Evolutionary conservation across 1,140 invertebrate genomes (phyloP).

Genomic region (Mya arenaria): DNA sequence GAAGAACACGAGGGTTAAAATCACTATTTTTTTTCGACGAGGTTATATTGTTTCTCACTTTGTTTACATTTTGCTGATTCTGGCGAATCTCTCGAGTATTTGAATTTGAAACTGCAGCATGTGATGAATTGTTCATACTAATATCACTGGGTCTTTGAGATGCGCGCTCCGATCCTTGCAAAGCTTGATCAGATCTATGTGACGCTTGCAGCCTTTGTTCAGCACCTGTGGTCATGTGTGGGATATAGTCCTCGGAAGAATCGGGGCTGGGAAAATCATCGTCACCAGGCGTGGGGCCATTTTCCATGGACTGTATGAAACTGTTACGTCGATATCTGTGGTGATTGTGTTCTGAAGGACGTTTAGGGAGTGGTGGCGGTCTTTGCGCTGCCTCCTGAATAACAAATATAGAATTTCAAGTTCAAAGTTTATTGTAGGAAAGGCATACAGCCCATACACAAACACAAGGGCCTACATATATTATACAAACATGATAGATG

Average conservation of each 20-base stretch:
- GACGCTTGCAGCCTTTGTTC: background rate
- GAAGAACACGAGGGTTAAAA: conserved; percentile 20
- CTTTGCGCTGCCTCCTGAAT: conserved; percentile 50
- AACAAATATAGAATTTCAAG: conserved; percentile 7
- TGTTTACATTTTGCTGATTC: conserved; percentile 36
- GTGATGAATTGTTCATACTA: conserved; percentile 10
- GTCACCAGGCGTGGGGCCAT: conserved; percentile 49
- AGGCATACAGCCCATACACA: too few relatives aligned
- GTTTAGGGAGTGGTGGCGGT: conserved; percentile 50
- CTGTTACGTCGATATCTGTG: conserved; percentile 71
- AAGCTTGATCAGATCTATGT: conserved; percentile 11
- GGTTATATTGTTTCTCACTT: conserved; percentile 40
- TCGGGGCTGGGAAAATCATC: conserved; percentile 23
- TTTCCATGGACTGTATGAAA: conserved; percentile 73
- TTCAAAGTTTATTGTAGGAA: too few relatives aligned
- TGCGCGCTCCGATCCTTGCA: background rate
- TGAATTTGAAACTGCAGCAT: too few relatives aligned
- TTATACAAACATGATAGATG: too few relatives aligned
- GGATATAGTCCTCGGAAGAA: conserved; percentile 20
- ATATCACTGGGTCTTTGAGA: conserved; percentile 32
- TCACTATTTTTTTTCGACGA: background rate
- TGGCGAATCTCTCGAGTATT: conserved; percentile 44
- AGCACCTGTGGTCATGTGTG: background rate
- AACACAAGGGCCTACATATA: too few relatives aligned
- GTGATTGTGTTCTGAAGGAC: conserved; percentile 56